Evolutionary conservation across 2,797 vertebrate species (phyloP), one percentile per base, ranked within the genome.

Genomic region (Galaxias olidus): DNA sequence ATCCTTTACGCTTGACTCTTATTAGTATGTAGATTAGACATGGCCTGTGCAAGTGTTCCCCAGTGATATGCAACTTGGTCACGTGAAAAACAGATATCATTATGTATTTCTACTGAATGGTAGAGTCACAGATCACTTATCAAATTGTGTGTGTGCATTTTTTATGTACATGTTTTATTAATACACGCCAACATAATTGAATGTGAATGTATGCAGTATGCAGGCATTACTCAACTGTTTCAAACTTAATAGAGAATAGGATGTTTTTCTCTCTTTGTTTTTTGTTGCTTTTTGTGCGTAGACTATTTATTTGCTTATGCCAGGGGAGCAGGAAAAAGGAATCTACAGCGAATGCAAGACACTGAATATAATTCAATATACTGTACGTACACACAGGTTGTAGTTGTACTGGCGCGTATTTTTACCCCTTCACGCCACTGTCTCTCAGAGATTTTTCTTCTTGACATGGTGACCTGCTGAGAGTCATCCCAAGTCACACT

Each of bases 21-120:
- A 63, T 72, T 63, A 73, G 51, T 48, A 65, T 73, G 59, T 15
- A 61, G 53, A 65, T 59, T 54, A 58, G 61, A 53, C 45, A 30
- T 68, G 18, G 18, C 46, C 50, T 10, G 43, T 66, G 17, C 44
- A 50, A 65, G 20, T 58, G 17, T 51, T 65, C 30, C 12, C 13
- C 45, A 59, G 41, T 14, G 19, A 58, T 5, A 10, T 30, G 60
- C 20, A 18, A 11, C 17, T 54, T 60, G 19, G 59, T 8, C 40
- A 55, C 10, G 14, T 44, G 42, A 52, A 53, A 42, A 58, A 43
- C 17, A 10, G 8, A 41, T 54, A 56, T 15, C 49, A 59, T 52
- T 19, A 10, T 44, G 8, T 51, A 46, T 45, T 56, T n/a, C 9
- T 14, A 54, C 15, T 67, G 50, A 61, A 61, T 61, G 45, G 10